Percentiles rank a stretch among this genome's conserved stretches.
These are phyloP conservation scores for Anaspis maculata DNA, from an alignment of 2,888 invertebrate genomes.

Conservation along the genomic window DNA sequence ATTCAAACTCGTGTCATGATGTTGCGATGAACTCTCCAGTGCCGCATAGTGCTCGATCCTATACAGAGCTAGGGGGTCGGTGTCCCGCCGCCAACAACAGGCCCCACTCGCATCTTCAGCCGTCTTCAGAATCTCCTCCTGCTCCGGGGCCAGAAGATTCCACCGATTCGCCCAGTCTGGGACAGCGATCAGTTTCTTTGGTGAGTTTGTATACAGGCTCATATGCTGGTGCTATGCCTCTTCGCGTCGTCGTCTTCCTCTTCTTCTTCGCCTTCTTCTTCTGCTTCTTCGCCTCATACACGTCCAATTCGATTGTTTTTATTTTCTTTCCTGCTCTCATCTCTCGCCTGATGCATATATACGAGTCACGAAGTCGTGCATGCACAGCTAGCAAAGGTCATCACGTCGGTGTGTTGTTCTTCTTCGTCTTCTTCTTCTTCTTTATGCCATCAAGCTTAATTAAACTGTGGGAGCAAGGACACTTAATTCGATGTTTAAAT, in stretches of 20 bases:
- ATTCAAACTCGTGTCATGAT: conserved; percentile 7
- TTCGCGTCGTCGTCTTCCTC: too few relatives aligned
- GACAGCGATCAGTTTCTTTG: conserved; percentile 29
- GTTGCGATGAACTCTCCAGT: conserved; percentile 28
- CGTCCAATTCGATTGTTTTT: too few relatives aligned
- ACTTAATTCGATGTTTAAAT: conserved; percentile 3
- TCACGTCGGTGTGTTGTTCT: too few relatives aligned
- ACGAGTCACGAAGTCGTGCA: conserved; percentile 16
- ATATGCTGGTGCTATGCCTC: too few relatives aligned
- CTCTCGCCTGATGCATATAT: too few relatives aligned
- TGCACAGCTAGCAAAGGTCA: conserved; percentile 6
- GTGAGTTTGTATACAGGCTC: too few relatives aligned
- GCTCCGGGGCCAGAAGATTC: conserved; percentile 18
- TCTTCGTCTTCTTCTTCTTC: too few relatives aligned
- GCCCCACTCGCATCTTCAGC: conserved; percentile 2
- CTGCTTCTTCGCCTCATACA: too few relatives aligned
- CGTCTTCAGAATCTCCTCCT: conserved; percentile 7
- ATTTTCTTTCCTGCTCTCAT: too few relatives aligned
- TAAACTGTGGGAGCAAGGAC: conserved; percentile 6
- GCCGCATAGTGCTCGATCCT: conserved; percentile 24
- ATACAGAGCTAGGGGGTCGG: conserved; percentile 26
- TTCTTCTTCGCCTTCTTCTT: too few relatives aligned
- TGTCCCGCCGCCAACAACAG: too few relatives aligned
- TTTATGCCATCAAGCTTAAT: conserved; percentile 9
- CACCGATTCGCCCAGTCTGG: conserved; percentile 23